phyloP scores from a whole-genome alignment of 2,113 vertebrate genomes.

The Brevimyrus niger region DNA sequence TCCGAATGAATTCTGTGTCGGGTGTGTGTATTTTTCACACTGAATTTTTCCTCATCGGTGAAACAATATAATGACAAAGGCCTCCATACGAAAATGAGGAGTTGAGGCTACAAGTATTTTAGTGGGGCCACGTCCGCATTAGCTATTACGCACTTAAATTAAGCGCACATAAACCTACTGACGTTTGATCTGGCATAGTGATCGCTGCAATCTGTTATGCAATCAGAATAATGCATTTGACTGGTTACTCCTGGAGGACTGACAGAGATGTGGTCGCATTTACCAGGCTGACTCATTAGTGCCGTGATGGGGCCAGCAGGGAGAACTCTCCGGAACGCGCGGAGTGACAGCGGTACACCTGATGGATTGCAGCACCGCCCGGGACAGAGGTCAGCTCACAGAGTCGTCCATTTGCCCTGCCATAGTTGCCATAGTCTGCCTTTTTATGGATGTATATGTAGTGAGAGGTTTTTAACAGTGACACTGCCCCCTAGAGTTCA shows the following conservation, averaged over 20 bases:
- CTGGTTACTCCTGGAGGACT: not conserved
- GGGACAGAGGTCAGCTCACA: not conserved
- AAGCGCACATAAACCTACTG: not conserved
- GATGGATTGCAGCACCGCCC: not conserved
- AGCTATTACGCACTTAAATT: not conserved
- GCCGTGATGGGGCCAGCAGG: not conserved
- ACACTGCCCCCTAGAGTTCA: slow-evolving; percentile 1
- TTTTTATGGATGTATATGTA: not conserved
- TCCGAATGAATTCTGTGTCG: slow-evolving; percentile 57
- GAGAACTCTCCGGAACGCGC: not conserved
- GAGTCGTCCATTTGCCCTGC: not conserved
- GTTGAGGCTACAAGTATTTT: slow-evolving; percentile 42
- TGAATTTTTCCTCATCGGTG: slow-evolving; percentile 41
- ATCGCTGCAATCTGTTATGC: not conserved
- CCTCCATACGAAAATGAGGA: slow-evolving; percentile 18
- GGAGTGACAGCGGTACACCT: slow-evolving; percentile 1
- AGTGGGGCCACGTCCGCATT: slow-evolving; percentile 47
- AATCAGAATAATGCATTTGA: slow-evolving; percentile 7
- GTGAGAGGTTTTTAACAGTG: not conserved
- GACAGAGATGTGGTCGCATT: not conserved
- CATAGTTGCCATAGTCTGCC: not conserved
- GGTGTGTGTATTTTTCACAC: slow-evolving; percentile 44
- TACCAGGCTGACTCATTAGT: not conserved
- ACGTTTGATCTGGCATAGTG: not conserved
- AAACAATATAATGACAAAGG: slow-evolving; percentile 58